phyloP scores from a whole-genome alignment of 2,797 vertebrate genomes.

The Gadopsis bispinosus region DNA sequence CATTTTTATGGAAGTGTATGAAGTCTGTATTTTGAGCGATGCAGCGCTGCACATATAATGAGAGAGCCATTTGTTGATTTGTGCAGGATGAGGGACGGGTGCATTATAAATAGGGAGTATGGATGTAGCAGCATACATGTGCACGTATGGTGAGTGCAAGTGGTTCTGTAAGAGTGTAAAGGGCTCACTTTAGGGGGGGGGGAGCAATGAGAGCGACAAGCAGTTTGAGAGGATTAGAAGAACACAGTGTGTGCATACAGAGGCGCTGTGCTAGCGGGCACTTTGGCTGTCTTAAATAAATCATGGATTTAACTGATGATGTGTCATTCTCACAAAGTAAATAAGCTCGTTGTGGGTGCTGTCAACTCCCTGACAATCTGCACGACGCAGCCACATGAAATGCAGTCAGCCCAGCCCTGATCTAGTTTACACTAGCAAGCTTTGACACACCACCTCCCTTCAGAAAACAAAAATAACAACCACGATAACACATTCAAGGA shows the following conservation, averaged over 20 bases:
- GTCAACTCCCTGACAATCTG: constrained; percentile 66
- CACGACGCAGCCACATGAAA: constrained; percentile 61
- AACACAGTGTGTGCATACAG: constrained; percentile 68
- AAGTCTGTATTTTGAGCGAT: constrained; percentile 21
- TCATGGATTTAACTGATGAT: constrained; percentile 75
- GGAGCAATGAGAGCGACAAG: constrained; percentile 60
- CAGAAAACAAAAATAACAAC: constrained; percentile 55
- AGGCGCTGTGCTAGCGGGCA: constrained; percentile 76
- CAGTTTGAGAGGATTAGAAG: constrained; percentile 70
- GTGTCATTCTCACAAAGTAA: constrained; percentile 75
- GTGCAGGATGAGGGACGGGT: constrained; percentile 30
- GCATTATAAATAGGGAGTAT: constrained; percentile 5
- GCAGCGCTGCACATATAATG: constrained; percentile 41
- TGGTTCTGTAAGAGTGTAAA: constrained; percentile 47
- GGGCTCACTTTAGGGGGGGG: constrained; percentile 56
- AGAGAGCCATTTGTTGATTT: constrained; percentile 24
- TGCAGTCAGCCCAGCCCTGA: constrained; percentile 57
- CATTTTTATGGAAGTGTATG: constrained; percentile 20
- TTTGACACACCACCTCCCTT: constrained; percentile 38
- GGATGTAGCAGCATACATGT: constrained; percentile 62
- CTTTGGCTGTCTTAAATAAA: constrained; percentile 83
- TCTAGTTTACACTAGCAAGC: constrained; percentile 48
- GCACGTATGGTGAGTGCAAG: constrained; percentile 12
- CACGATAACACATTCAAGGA: constrained; percentile 44
- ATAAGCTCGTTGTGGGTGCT: constrained; percentile 67